Evolutionary conservation across 2,797 vertebrate species (phyloP), one percentile per base, ranked within the genome.

Genomic region (Ficedula albicollis): DNA sequence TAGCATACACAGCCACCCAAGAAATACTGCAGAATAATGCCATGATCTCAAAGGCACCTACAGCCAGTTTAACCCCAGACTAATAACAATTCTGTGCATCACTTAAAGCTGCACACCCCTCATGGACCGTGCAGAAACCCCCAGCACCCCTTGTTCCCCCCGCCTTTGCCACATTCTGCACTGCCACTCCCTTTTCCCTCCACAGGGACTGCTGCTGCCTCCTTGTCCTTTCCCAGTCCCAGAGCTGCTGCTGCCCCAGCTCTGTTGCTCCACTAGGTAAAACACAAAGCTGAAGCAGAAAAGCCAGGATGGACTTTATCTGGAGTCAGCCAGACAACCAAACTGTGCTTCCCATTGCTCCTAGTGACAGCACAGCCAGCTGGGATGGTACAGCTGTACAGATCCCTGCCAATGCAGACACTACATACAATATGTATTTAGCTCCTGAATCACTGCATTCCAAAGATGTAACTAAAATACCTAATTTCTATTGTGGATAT

Each of bases 351-450:
- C 56, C 73, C 38, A 51, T 10, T 51, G 59, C 49, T 87, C 72
- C 72, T 0, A 12, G 32, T 7, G 52, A 55, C 70, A 72, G 49
- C 70, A 26, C 30, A 81, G 60, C n/a, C 82, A 77, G 75, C 54
- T 87, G 79, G 52, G 22, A 83, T 22, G 22, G 41, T 59, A 60
- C 49, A 68, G 54, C 9, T 39, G 32, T 15, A 51, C 39, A 41
- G 13, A 38, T 25, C 72, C 32, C 56, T 75, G 38, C 39, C 66
- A 51, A 8, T 4, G 12, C 21, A 74, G 29, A 64, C 38, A 60
- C 43, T 10, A 23, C 22, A 18, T 12, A 32, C 54, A 75, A 20
- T 8, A 30, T 0, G 0, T 15, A 49, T 3, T 14, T 25, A 68
- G 22, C 46, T 91, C 62, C 27, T 62, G 22, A 36, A 67, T 70